phyloP scores from a whole-genome alignment of 23 tunicate species.

The Ascidia mentula region DNA sequence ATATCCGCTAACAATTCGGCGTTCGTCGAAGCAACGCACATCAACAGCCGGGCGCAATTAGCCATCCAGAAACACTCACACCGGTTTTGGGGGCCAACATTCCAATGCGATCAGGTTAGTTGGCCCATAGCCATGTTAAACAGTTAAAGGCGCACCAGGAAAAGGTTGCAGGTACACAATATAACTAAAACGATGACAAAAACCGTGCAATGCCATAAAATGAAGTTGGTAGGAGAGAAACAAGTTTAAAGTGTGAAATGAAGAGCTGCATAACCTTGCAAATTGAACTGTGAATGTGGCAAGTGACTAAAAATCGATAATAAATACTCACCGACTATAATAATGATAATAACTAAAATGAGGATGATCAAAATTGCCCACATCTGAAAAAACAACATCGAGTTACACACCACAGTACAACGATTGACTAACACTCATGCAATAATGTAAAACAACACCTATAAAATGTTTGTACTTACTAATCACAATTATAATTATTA shows the following conservation, averaged over 20 bases:
- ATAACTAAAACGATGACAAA: no score
- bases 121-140: no score
- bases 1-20: not conserved
- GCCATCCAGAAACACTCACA: not conserved
- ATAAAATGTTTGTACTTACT: constrained; percentile 48
- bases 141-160: no score
- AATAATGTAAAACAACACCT: not conserved
- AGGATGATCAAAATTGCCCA: constrained; percentile 84
- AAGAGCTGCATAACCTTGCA: no score
- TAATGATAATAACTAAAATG: constrained; percentile 77
- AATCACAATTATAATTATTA: constrained; percentile 51
- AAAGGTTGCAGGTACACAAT: no score
- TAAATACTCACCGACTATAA: constrained; percentile 82
- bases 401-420: not conserved
- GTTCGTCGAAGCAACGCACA: not conserved
- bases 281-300: no score
- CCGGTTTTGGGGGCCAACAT: no score
- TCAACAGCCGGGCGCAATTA: constrained; percentile 12
- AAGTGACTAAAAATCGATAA: no score
- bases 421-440: not conserved
- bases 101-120: no score
- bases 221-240: no score
- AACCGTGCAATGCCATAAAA: no score
- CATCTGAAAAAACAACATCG: constrained; percentile 67
- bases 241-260: no score